Evolutionary conservation across 2,113 vertebrate species (phyloP).

Genomic region (Ochotona curzoniae): DNA sequence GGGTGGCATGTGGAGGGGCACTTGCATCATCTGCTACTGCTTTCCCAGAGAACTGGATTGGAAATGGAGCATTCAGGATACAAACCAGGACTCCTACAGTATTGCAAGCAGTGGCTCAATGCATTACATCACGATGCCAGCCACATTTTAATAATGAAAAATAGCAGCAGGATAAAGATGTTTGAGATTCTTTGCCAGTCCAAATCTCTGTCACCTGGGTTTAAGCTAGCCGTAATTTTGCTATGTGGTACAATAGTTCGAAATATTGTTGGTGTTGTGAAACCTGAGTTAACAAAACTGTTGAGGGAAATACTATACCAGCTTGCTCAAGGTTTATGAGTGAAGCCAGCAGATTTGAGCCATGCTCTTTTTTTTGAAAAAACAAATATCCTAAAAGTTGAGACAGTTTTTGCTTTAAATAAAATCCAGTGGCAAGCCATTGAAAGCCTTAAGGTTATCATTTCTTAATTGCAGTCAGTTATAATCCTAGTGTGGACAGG

Average conservation of each 20-base stretch:
- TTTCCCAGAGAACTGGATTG: no score
- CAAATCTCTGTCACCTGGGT: neutral
- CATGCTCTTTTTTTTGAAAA: neutral
- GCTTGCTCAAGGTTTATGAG: neutral
- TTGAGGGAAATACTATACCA: neutral
- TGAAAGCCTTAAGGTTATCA: neutral
- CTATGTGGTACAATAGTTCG: neutral
- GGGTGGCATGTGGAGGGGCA: no score
- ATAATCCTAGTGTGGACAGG: neutral
- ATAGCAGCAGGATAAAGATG: neutral
- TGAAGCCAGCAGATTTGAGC: constrained; percentile 19
- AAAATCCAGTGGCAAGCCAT: neutral
- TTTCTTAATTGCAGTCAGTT: neutral
- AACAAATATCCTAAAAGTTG: neutral
- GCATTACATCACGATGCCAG: no score
- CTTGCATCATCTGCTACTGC: no score
- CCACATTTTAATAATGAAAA: neutral
- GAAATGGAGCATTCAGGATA: no score
- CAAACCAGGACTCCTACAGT: no score
- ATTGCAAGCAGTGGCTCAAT: no score
- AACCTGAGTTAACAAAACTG: neutral
- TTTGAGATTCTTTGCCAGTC: neutral
- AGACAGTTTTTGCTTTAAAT: neutral
- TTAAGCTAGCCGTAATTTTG: neutral
- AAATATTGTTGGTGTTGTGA: neutral